Conservation (phyloP, 2,888 invertebrate species). For the Linnaemya vulpina region DNA sequence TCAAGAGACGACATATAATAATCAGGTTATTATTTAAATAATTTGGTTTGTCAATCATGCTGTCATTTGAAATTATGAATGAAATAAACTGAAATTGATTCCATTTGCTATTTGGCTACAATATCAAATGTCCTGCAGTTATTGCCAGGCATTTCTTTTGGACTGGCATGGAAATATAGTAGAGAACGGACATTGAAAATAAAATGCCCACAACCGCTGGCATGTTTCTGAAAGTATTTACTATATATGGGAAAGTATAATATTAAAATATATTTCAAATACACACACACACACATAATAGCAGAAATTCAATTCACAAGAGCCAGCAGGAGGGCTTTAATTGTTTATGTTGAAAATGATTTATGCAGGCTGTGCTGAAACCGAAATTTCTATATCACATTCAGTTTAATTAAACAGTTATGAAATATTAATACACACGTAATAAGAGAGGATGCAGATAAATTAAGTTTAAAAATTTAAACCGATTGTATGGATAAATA, state of each 20-base stretch:
- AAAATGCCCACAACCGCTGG: neutral
- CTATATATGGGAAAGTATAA: neutral
- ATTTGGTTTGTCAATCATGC: conserved; percentile 1
- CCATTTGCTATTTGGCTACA: conserved; percentile 1
- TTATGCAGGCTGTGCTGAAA: no score
- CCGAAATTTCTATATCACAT: no score
- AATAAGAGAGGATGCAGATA: no score
- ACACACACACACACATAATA: neutral
- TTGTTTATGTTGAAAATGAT: no score
- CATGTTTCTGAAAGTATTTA: neutral
- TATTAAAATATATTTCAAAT: neutral
- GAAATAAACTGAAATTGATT: conserved; percentile 8
- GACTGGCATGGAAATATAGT: neutral
- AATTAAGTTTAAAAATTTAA: no score
- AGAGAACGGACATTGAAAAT: neutral
- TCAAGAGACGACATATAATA: no score
- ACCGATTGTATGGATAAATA: no score
- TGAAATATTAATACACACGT: no score
- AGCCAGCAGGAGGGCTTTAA: neutral
- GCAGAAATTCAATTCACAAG: neutral
- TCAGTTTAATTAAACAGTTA: no score
- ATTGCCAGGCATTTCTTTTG: neutral
- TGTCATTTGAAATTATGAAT: conserved; percentile 6
- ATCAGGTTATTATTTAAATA: neutral
- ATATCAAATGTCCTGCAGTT: neutral